These are phyloP conservation scores for Brachyopa scutellaris DNA, from an alignment of 2,888 invertebrate genomes.

Conservation along the genomic window DNA sequence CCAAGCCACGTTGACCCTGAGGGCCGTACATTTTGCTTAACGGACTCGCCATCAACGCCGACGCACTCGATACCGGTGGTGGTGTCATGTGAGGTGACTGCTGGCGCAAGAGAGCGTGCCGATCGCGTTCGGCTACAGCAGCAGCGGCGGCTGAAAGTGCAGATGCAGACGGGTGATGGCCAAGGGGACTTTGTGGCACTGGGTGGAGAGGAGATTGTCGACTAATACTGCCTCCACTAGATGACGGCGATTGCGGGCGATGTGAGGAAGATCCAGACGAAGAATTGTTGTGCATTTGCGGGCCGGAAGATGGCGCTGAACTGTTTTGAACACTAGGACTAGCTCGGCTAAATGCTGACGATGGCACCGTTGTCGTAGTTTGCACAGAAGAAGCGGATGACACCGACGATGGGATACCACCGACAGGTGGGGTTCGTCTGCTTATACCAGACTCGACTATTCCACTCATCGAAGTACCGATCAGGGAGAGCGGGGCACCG, in stretches of 20 bases:
- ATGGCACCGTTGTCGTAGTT: conserved; percentile 79
- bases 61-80: conserved; percentile 82
- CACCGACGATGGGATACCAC: conserved; percentile 78
- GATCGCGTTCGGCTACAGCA: conserved; percentile 81
- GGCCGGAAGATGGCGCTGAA: conserved; percentile 75
- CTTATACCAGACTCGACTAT: conserved; percentile 74
- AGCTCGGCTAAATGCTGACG: conserved; percentile 82
- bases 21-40: conserved; percentile 82
- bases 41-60: conserved; percentile 81
- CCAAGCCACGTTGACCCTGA: conserved; percentile 83
- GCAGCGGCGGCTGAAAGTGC: conserved; percentile 82
- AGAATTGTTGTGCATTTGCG: conserved; percentile 74
- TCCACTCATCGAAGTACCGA: conserved; percentile 65
- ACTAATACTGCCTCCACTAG: conserved; percentile 79
- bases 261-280: conserved; percentile 77
- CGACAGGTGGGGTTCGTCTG: conserved; percentile 80
- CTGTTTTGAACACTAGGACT: conserved; percentile 81
- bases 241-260: conserved; percentile 81
- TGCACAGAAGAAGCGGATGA: conserved; percentile 76
- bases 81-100: conserved; percentile 82
- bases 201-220: conserved; percentile 82
- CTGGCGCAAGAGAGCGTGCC: conserved; percentile 81
- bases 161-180: conserved; percentile 81
- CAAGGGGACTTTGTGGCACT: conserved; percentile 81
- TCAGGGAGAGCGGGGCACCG: conserved; percentile 77